Base-by-base conservation (phyloP, 35 echinoderm and acorn worm species). In the Apostichopus parvimensis region DNA sequence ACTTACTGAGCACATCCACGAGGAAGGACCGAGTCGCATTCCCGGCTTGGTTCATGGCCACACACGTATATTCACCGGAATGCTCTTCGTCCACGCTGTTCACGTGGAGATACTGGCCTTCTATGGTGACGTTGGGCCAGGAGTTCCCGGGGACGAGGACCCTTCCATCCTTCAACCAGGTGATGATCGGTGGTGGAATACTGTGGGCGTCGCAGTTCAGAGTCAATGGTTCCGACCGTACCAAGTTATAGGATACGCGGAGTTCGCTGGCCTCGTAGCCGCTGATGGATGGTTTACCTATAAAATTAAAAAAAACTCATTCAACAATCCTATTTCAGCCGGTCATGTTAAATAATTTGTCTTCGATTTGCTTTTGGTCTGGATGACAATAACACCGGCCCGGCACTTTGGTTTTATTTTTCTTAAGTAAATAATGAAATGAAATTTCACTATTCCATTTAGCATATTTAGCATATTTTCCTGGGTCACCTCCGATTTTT, bases 121-220 rank as follows among this genome's bases (percentile, higher is more conserved):
- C 62, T 1, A 15, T 2, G 0, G 91, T 82, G 21, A 99, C 92
- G 15, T 79, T 54, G 57, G 92, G 87, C 15, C 93, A 91, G 13
- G 92, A 54, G 22, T 93, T 87, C 60, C 94, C 94, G 54, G 92
- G 92, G 1, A 89, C 91, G 4, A 99, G 82, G 12, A 75, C 70
- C 20, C 72, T 56, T 6, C 97, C 97, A 56, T 99, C 88, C 79
- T 94, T 96, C 10, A 91, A 93, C 97, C 97, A 99, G 2, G 54
- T 80, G 80, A 99, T 94, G 53, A 87, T 93, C 4, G 97, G 97
- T 45, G 75, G 88, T 22, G 97, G 97, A 53, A 80, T 93, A n/a
- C 94, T 95, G 14, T 68, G 91, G 25, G 95, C 95, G 64, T 95
- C 87, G 57, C 97, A 99, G 45, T 91, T 53, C 5, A 99, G 80